A percentile compares a stretch with the other conserved stretches of the same genome.
These are phyloP conservation scores for Trachelus tabidus DNA, from an alignment of 2,888 invertebrate species.

Conservation along the genomic window DNA sequence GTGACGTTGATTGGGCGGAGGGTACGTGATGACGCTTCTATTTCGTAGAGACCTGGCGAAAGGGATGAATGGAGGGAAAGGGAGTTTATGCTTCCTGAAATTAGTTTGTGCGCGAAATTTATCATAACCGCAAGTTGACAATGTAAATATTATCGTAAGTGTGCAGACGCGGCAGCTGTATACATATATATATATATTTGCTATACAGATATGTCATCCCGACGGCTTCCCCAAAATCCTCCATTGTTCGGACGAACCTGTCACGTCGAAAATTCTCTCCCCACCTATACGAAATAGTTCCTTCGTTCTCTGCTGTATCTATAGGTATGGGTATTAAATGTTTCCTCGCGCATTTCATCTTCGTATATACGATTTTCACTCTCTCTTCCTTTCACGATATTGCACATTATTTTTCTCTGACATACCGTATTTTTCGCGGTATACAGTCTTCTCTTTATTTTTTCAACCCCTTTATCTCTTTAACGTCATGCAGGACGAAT, in stretches of 20 bases:
- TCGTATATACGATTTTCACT: neutral
- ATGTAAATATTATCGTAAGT: constrained; percentile 43
- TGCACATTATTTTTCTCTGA: neutral
- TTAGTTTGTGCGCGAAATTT: constrained; percentile 46
- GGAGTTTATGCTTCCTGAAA: constrained; percentile 35
- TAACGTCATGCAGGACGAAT: neutral
- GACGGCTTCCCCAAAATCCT: neutral
- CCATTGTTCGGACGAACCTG: neutral
- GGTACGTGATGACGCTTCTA: neutral
- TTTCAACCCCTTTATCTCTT: neutral
- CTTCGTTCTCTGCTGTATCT: neutral
- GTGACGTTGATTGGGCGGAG: neutral
- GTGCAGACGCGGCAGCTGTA: neutral
- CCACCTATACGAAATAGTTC: neutral
- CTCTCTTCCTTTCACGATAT: neutral
- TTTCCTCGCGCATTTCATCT: neutral
- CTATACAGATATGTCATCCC: neutral
- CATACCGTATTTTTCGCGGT: neutral
- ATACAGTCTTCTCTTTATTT: neutral
- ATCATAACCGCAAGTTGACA: constrained; percentile 35
- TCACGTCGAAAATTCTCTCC: neutral
- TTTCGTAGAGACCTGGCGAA: neutral
- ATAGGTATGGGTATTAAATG: neutral
- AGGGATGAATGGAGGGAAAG: constrained; percentile 3
- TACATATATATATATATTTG: neutral